Conservation (phyloP, 2,888 invertebrate genomes). For the Drosophila falleni region DNA sequence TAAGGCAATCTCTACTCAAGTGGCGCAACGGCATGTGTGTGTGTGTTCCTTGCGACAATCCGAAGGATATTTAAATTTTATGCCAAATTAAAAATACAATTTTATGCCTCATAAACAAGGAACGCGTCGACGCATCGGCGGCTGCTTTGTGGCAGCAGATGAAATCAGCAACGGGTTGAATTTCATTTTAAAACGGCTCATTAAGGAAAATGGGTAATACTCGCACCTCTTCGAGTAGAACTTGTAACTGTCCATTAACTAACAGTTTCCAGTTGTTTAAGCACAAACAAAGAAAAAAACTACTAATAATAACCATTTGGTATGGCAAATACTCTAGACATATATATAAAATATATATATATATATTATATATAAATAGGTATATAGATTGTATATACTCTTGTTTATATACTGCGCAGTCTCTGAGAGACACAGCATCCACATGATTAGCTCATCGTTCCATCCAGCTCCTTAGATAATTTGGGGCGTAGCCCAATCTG, state of each 20-base stretch:
- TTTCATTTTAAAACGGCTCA: conserved; percentile 41
- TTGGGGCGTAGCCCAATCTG: conserved; percentile 60
- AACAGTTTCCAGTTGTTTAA: conserved; percentile 38
- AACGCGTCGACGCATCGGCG: conserved; percentile 23
- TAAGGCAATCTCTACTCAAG: conserved; percentile 51
- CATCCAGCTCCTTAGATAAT: conserved; percentile 52
- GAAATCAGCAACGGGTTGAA: conserved; percentile 60
- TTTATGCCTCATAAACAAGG: conserved; percentile 66
- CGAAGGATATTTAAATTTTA: conserved; percentile 73
- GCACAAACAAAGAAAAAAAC: conserved; percentile 8
- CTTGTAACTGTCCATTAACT: conserved; percentile 55
- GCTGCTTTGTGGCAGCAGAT: conserved; percentile 32
- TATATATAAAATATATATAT: conserved; percentile 2
- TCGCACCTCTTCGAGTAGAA: neutral
- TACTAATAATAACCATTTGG: conserved; percentile 41
- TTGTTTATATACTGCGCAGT: conserved; percentile 60
- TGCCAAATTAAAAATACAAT: conserved; percentile 77
- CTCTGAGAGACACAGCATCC: conserved; percentile 55
- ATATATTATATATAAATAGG: neutral
- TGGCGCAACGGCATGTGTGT: conserved; percentile 41
- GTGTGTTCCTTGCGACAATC: conserved; percentile 54
- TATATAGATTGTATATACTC: conserved; percentile 18
- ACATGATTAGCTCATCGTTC: conserved; percentile 47
- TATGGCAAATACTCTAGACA: conserved; percentile 1
- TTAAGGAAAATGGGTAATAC: conserved; percentile 9